Base-by-base conservation (phyloP, 2,797 vertebrate genomes). In the Hafferia zeledoni region DNA sequence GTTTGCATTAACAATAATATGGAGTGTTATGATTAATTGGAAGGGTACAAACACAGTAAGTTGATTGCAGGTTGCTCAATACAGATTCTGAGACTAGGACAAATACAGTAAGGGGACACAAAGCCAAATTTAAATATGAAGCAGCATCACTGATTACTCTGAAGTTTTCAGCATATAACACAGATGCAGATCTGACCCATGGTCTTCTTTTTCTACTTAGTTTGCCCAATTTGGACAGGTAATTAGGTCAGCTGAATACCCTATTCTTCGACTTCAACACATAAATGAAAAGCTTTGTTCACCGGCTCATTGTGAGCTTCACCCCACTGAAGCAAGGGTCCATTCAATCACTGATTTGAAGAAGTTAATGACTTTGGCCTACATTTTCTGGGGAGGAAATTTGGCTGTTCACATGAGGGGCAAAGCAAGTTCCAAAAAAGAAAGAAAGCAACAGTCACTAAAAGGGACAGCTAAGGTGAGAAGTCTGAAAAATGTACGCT, bases 51-150 rank as follows among this genome's bases (percentile, higher is more conserved):
- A 90, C 60, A 76, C 10, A 78, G 65, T 4, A 16, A 95, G 86
- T 85, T 91, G 96, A 94, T 88, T 97, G 72, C 72, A 92, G 81
- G 68, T 92, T 96, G 79, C 46, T 83, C 71, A 89, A 94, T 72
- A 79, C 35, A 59, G 49, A 90, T 94, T 94, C 83, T 72, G 57
- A 94, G 81, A 59, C 17, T 61, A 37, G 23, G 87, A 68, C 22
- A 88, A 85, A 86, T 35, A 67, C 3, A 8, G 15, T 75, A 86
- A 83, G 67, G 50, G 82, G 89, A 93, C 84, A 70, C 6, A 60
- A 41, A 84, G 33, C 16, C 44, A 67, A 72, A 88, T 88, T 83
- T 88, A 79, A 93, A 91, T 72, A 78, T 31, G 61, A 89, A 56
- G 22, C 10, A 83, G 30, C 41, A 71, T 72, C 78, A 87, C 53